Conservation (phyloP, 2,113 vertebrate species). For the Lasiurus cinereus region DNA sequence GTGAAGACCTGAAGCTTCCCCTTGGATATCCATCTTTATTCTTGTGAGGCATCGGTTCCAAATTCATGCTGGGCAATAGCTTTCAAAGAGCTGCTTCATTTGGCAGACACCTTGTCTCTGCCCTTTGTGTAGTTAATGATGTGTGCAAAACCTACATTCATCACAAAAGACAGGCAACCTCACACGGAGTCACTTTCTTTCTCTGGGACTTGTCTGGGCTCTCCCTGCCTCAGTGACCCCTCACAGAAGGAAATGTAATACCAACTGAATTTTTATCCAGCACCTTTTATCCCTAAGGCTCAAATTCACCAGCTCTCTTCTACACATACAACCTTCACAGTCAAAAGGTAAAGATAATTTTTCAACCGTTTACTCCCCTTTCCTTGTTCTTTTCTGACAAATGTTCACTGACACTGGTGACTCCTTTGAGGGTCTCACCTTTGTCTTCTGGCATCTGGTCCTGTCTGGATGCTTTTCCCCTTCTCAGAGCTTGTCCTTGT, state of each 20-base stretch:
- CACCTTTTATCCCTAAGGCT: background rate
- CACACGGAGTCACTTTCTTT: background rate
- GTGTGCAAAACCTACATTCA: background rate
- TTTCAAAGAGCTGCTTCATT: background rate
- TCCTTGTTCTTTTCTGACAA: conserved; percentile 43
- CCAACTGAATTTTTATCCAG: background rate
- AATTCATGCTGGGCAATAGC: background rate
- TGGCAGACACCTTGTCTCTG: background rate
- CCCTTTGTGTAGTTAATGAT: conserved; percentile 5
- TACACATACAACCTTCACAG: background rate
- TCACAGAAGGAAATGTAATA: conserved; percentile 26
- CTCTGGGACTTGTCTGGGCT: background rate
- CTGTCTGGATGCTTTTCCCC: background rate
- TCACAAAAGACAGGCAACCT: conserved; percentile 3
- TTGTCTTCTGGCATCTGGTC: conserved; percentile 13
- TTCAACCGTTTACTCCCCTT: background rate
- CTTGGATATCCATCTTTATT: background rate
- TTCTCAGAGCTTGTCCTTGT: background rate
- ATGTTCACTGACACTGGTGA: background rate
- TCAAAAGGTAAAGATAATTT: conserved; percentile 59
- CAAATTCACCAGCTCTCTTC: background rate
- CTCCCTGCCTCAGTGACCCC: background rate
- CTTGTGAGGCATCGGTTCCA: too few relatives aligned
- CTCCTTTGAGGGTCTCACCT: background rate
- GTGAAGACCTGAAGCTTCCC: background rate